Evolutionary conservation across 2,797 vertebrate genomes (phyloP).

Genomic region (Natrix natrix): DNA sequence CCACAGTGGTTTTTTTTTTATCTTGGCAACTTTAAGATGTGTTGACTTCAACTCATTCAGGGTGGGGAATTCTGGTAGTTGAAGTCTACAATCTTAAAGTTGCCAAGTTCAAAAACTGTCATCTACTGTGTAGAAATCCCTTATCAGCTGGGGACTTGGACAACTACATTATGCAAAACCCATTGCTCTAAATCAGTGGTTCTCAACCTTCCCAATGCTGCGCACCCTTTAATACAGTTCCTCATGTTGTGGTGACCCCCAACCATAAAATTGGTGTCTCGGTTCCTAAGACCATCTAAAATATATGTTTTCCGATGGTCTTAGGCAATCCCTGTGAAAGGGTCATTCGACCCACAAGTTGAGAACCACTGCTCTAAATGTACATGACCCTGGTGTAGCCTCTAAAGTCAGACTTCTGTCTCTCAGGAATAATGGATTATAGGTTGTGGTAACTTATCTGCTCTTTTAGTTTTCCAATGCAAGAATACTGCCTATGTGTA

Average conservation of each 20-base stretch:
- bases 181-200: background rate
- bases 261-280: too few species aligned
- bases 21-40: background rate
- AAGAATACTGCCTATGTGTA: background rate
- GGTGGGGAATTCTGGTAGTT: background rate
- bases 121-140: background rate
- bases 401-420: constrained; percentile 42
- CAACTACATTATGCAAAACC: background rate
- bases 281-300: too few species aligned
- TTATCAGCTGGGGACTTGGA: background rate
- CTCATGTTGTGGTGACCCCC: too few species aligned
- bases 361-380: background rate
- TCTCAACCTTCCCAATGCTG: too few species aligned
- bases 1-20: background rate
- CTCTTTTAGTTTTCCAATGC: constrained; percentile 19
- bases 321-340: too few species aligned
- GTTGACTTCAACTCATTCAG: background rate
- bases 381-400: background rate
- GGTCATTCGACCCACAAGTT: too few species aligned
- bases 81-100: background rate
- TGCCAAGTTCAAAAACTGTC: background rate
- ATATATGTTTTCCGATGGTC: too few species aligned
- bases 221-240: too few species aligned
- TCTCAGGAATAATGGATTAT: constrained; percentile 31
- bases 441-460: constrained; percentile 35